Conservation (phyloP, 2,797 vertebrate species). For the Halcyon leucocephala region DNA sequence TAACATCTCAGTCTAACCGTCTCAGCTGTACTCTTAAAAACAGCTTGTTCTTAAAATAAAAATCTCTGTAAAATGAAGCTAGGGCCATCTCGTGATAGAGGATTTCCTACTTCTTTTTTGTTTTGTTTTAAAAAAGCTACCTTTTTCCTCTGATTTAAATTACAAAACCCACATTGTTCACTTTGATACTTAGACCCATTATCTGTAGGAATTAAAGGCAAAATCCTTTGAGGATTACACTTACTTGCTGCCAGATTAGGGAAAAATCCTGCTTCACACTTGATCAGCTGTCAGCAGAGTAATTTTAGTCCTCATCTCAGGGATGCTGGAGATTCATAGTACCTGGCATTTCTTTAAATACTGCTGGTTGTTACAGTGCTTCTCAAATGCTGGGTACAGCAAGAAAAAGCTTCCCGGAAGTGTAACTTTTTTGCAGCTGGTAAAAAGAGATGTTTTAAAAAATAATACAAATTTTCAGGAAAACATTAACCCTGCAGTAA, state of each 20-base stretch:
- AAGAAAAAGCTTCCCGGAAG: neutral
- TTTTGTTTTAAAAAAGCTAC: neutral
- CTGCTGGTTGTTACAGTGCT: neutral
- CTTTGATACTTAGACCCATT: neutral
- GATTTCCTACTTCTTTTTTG: neutral
- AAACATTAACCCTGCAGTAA: neutral
- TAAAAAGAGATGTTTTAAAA: neutral
- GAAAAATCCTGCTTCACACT: neutral
- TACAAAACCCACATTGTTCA: neutral
- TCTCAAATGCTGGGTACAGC: neutral
- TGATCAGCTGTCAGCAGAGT: neutral
- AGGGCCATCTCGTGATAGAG: neutral
- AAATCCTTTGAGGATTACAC: neutral
- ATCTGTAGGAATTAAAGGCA: neutral
- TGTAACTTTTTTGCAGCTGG: neutral
- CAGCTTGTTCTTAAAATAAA: neutral
- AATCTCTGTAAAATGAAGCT: neutral
- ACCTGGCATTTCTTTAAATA: neutral
- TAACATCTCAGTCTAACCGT: neutral
- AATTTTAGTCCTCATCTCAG: neutral
- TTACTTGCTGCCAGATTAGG: neutral
- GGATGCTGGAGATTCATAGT: neutral
- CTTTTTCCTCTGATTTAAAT: neutral
- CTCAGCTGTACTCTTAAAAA: neutral
- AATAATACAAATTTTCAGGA: neutral